Evolutionary conservation across 1,140 invertebrate species (phyloP).

Genomic region (Helicoverpa zea): DNA sequence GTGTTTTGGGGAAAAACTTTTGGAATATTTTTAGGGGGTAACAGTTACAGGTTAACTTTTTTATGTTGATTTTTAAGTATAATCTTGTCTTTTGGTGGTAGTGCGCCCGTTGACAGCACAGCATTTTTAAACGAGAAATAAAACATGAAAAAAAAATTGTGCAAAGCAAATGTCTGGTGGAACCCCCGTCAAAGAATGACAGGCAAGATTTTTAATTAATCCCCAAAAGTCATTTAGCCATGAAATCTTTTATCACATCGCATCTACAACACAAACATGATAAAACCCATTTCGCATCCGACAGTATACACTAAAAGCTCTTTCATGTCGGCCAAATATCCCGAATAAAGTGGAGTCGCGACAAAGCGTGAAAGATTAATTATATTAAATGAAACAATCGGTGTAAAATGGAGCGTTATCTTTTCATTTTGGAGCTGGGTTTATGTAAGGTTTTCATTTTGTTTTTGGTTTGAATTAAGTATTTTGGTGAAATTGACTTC

Average conservation of each 20-base stretch:
- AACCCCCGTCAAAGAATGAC: background rate
- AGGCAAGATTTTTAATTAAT: background rate
- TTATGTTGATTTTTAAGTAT: too few species aligned
- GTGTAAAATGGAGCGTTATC: background rate
- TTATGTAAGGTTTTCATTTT: background rate
- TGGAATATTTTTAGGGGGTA: too few species aligned
- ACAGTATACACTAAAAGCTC: background rate
- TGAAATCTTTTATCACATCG: background rate
- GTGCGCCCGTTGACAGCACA: too few species aligned
- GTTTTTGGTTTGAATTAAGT: background rate
- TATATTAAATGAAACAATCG: slow-evolving; percentile 26
- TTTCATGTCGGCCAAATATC: slow-evolving; percentile 3
- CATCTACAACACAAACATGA: background rate
- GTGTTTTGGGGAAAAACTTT: background rate
- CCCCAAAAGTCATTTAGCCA: background rate
- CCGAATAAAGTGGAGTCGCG: slow-evolving; percentile 5
- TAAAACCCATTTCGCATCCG: background rate
- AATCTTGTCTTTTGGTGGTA: too few species aligned
- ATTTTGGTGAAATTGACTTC: too few species aligned
- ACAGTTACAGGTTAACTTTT: too few species aligned
- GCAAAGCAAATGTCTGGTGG: too few species aligned
- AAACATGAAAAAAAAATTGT: too few species aligned
- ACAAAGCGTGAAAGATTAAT: slow-evolving; percentile 24
- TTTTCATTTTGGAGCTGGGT: background rate
- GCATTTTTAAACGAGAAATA: too few species aligned